Percentiles rank a stretch among this genome's conserved stretches.
Conservation (phyloP, 1,140 invertebrate genomes). For the Caenorhabditis briggsae region DNA sequence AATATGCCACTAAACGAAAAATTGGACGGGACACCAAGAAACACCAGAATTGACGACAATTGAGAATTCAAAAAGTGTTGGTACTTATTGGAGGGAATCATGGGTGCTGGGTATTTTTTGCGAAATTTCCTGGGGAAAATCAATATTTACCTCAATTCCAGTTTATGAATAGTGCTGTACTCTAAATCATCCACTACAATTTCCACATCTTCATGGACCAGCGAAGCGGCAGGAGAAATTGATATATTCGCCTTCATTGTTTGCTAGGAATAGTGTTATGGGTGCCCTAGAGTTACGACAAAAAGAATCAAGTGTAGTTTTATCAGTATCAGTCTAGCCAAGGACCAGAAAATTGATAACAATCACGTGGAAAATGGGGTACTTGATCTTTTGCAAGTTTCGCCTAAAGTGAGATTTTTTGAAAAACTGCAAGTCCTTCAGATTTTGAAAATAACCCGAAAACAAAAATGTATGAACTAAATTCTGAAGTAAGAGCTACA, state of each 20-base stretch:
- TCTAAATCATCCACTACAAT: background rate
- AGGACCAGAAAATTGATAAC: background rate
- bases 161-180: background rate
- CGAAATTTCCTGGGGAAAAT: no score
- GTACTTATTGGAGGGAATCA: no score
- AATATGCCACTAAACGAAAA: no score
- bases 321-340: background rate
- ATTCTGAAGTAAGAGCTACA: background rate
- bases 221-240: background rate
- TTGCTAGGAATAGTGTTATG: background rate
- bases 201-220: slow-evolving; percentile 10
- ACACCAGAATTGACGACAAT: no score
- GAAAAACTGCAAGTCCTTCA: no score
- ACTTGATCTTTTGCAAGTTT: no score
- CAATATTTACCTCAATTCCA: slow-evolving; percentile 7
- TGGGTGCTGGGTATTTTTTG: no score
- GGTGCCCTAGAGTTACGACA: background rate
- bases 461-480: background rate
- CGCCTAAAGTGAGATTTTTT: no score
- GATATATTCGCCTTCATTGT: background rate
- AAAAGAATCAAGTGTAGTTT: background rate
- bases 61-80: no score
- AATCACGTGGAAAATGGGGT: background rate
- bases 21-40: no score
- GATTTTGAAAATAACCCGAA: no score